Evolutionary conservation across 2,888 invertebrate genomes (phyloP), one percentile per base, ranked within the genome.

Genomic region (Myathropa florea): DNA sequence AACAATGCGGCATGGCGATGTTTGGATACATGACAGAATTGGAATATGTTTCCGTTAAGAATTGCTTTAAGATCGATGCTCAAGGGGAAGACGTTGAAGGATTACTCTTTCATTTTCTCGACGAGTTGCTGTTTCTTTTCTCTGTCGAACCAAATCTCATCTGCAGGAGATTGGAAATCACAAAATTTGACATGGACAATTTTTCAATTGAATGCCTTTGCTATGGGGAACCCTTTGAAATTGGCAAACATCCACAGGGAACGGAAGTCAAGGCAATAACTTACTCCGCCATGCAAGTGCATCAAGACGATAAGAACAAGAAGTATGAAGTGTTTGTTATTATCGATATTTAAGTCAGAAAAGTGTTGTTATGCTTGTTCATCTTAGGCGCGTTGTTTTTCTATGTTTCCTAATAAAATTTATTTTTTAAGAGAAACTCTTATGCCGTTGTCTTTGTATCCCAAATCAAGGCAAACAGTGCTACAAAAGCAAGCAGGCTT

Each of bases 261-360:
- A 96, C 98, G 2, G 99, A 99, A 93, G 98, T 99, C 2, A 99
- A 99, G 93, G 99, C 99, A 36, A 99, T 99, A 88, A 99, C 99
- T 4, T 99, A 99, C 93, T 99, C 99, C 7, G 98, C 98, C 75
- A 99, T 99, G 99, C 99, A 99, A 93, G 95, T 97, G 88, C 93
- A 98, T 89, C 95, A 96, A 90, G 94, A 95, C 89, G 94, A 95
- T 59, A 94, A 96, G 89, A 94, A 95, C 89, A 95, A 95, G 88
- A 94, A 95, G 90, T 95, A 95, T 93, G 98, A 99, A 94, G 94
- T 99, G 61, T 99, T 97, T 95, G 99, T 99, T 90, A 99, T 99
- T 92, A 97, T 99, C 92, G 99, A 99, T 94, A 99, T 99, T 93
- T 99, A 88, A 90, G 65, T 55, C 12, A n/a, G n/a, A 53, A 75